Conservation (phyloP, 1,140 invertebrate genomes). For the Drosophila sproati region DNA sequence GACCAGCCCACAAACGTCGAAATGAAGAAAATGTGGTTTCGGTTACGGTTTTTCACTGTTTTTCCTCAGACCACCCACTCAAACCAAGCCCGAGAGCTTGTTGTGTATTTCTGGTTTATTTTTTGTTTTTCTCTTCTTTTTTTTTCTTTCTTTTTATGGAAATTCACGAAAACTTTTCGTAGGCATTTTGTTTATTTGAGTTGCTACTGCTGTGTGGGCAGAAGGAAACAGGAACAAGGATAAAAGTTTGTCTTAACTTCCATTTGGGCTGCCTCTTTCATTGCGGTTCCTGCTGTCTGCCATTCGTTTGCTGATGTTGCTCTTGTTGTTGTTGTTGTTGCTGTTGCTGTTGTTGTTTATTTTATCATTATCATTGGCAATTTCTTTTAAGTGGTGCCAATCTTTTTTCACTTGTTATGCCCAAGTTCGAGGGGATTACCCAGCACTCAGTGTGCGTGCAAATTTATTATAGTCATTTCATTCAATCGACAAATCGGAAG, state of each 20-base stretch:
- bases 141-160: constrained; percentile 62
- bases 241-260: constrained; percentile 50
- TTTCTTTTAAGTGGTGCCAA: constrained; percentile 83
- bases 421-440: constrained; percentile 69
- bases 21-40: constrained; percentile 84
- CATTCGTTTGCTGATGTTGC: constrained; percentile 35
- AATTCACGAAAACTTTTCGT: constrained; percentile 73
- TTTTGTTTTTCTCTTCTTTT: constrained; percentile 33
- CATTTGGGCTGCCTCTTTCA: constrained; percentile 38
- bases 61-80: constrained; percentile 22
- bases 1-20: constrained; percentile 65
- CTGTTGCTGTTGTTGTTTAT: constrained; percentile 69
- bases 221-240: constrained; percentile 26
- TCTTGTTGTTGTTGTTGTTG: neutral
- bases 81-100: constrained; percentile 53
- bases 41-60: constrained; percentile 84
- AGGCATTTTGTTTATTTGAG: constrained; percentile 76
- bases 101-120: constrained; percentile 31
- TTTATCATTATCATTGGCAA: constrained; percentile 80
- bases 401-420: constrained; percentile 79
- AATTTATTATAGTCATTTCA: constrained; percentile 83
- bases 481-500: constrained; percentile 84
- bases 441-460: constrained; percentile 51
- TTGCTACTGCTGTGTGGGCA: constrained; percentile 27
- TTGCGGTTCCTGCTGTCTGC: constrained; percentile 34